Conservation (phyloP, 2,888 invertebrate genomes). For the Trilocha varians region DNA sequence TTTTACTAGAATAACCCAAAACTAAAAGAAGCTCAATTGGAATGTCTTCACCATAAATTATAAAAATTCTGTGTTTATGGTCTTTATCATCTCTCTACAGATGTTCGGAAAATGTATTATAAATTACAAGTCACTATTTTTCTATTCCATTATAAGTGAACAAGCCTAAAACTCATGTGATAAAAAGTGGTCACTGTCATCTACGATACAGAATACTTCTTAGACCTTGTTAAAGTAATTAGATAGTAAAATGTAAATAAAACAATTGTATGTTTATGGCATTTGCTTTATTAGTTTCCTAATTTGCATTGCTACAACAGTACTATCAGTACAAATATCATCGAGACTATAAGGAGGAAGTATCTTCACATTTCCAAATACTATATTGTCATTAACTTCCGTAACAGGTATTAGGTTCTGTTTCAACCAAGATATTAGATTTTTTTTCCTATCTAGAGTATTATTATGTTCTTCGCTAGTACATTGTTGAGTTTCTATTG, state of each 20-base stretch:
- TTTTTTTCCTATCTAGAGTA: conserved; percentile 25
- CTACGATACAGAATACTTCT: not conserved
- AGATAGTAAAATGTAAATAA: not conserved
- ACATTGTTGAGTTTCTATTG: conserved; percentile 16
- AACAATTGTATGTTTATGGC: conserved; percentile 23
- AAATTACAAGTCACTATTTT: too few species aligned
- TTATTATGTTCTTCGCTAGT: conserved; percentile 18
- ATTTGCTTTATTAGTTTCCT: conserved; percentile 44
- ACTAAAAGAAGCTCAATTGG: too few species aligned
- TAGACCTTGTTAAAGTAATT: not conserved
- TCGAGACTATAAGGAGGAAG: conserved; percentile 42
- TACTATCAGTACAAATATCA: conserved; percentile 51
- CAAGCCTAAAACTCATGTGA: too few species aligned
- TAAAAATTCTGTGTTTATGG: too few species aligned
- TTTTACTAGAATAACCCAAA: too few species aligned
- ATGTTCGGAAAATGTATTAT: too few species aligned
- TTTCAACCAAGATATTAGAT: conserved; percentile 46
- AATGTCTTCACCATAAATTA: too few species aligned
- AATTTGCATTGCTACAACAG: conserved; percentile 45
- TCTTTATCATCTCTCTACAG: too few species aligned
- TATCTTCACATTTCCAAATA: conserved; percentile 42
- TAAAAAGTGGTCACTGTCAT: too few species aligned
- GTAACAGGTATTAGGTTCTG: conserved; percentile 41
- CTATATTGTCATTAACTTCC: conserved; percentile 40
- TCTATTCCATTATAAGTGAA: too few species aligned